phyloP scores from a whole-genome alignment of 2,797 vertebrate genomes.

The Silurus aristotelis region DNA sequence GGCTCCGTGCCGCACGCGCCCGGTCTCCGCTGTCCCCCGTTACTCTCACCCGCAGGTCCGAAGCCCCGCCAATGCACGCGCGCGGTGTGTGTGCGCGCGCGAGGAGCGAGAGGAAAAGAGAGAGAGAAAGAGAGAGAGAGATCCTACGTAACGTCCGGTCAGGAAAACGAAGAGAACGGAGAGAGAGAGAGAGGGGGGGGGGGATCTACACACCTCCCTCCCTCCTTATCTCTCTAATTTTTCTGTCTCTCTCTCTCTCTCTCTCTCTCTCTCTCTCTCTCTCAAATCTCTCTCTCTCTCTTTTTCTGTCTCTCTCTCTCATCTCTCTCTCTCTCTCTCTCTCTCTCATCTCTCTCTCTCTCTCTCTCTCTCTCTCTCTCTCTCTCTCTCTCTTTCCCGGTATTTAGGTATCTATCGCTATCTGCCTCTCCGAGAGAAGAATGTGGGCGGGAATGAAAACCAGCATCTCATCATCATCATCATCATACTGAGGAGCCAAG shows the following conservation, averaged over 20 bases:
- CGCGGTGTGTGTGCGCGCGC: constrained; percentile 45
- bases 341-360: background rate
- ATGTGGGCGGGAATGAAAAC: constrained; percentile 4
- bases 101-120: constrained; percentile 52
- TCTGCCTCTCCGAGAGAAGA: background rate
- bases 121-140: constrained; percentile 41
- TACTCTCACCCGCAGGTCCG: constrained; percentile 60
- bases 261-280: background rate
- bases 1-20: constrained; percentile 76
- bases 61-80: constrained; percentile 62
- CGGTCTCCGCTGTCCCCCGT: constrained; percentile 71
- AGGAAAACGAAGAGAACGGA: constrained; percentile 53
- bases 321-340: background rate
- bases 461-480: constrained; percentile 1
- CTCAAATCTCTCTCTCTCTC: background rate
- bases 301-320: background rate
- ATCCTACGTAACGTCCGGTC: constrained; percentile 48
- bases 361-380: background rate
- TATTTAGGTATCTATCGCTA: constrained; percentile 13
- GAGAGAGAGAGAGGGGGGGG: constrained; percentile 64
- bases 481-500: background rate
- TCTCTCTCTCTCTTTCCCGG: background rate
- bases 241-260: background rate
- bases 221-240: background rate
- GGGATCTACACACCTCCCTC: constrained; percentile 1